Evolutionary conservation across 1,140 invertebrate genomes (phyloP).

Genomic region (Proales similis): DNA sequence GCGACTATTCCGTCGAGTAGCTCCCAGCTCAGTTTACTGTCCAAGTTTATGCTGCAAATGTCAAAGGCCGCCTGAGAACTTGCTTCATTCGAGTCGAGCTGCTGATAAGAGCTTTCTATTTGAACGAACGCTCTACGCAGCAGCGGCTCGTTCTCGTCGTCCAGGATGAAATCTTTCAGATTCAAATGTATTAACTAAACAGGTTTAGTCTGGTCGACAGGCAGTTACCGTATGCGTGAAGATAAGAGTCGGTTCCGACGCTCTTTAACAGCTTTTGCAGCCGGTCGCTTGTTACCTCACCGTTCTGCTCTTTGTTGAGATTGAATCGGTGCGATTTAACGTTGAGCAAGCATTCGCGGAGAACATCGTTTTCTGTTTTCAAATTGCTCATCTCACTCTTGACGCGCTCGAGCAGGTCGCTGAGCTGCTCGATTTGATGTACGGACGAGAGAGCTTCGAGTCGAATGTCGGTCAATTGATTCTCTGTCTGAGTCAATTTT

Average conservation of each 20-base stretch:
- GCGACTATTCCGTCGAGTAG: slow-evolving; percentile 19
- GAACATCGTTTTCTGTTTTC: slow-evolving; percentile 12
- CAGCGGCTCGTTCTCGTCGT: slow-evolving; percentile 28
- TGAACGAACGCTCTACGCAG: slow-evolving; percentile 30
- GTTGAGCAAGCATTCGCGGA: slow-evolving; percentile 20
- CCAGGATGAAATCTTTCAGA: slow-evolving; percentile 28
- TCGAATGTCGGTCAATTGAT: slow-evolving; percentile 87
- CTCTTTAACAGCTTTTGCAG: too few species aligned
- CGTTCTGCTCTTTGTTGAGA: background rate
- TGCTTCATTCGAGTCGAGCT: slow-evolving; percentile 2
- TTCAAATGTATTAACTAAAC: background rate
- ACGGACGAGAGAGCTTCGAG: slow-evolving; percentile 89
- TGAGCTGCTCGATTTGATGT: slow-evolving; percentile 87
- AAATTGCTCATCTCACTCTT: slow-evolving; percentile 83
- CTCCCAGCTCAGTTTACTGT: slow-evolving; percentile 30
- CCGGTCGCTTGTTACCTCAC: too few species aligned
- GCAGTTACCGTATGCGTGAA: slow-evolving; percentile 24
- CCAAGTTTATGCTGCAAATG: slow-evolving; percentile 26
- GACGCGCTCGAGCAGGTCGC: slow-evolving; percentile 89
- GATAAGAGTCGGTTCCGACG: too few species aligned
- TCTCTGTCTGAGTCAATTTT: slow-evolving; percentile 86
- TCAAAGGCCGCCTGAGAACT: slow-evolving; percentile 2
- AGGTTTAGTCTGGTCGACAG: background rate
- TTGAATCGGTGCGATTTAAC: background rate
- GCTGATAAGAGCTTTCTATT: slow-evolving; percentile 25